Percentiles rank a stretch among this genome's conserved stretches.
phyloP scores from a whole-genome alignment of 2,888 invertebrate genomes.

The Fragum fragum region DNA sequence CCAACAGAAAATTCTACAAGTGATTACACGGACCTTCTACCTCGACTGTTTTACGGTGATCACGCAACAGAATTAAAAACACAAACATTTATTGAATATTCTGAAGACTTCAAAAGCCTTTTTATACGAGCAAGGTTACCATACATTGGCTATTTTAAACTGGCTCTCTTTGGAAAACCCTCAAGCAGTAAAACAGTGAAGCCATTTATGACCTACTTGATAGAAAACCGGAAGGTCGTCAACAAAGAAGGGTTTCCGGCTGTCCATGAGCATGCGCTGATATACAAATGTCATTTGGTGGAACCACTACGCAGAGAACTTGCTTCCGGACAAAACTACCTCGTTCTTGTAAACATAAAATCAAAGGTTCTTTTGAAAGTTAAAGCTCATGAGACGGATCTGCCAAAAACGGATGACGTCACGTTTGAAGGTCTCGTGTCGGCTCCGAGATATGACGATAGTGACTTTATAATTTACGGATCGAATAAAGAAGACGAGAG shows the following conservation, averaged over 20 bases:
- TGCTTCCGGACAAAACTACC: slow-evolving; percentile 24
- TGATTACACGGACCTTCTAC: slow-evolving; percentile 35
- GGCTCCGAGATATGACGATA: slow-evolving; percentile 29
- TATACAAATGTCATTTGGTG: slow-evolving; percentile 56
- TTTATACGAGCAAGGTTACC: slow-evolving; percentile 37
- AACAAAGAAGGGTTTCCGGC: slow-evolving; percentile 45
- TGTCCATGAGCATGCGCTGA: slow-evolving; percentile 39
- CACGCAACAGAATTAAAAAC: slow-evolving; percentile 44
- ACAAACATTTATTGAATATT: slow-evolving; percentile 48
- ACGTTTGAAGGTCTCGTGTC: slow-evolving; percentile 49
- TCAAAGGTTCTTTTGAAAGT: slow-evolving; percentile 32
- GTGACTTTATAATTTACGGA: slow-evolving; percentile 43
- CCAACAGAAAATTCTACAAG: slow-evolving; percentile 13
- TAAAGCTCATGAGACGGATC: slow-evolving; percentile 9
- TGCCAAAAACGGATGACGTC: slow-evolving; percentile 42
- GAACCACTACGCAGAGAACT: slow-evolving; percentile 44
- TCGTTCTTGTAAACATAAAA: slow-evolving; percentile 49
- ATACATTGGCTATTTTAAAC: slow-evolving; percentile 53
- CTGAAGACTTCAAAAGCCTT: slow-evolving; percentile 41
- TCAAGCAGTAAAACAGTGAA: slow-evolving; percentile 11
- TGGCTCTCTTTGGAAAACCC: slow-evolving; percentile 37
- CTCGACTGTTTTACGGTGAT: slow-evolving; percentile 44
- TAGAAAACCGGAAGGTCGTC: slow-evolving; percentile 45
- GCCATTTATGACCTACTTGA: slow-evolving; percentile 50
- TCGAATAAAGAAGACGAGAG: slow-evolving; percentile 34